Evolutionary conservation across 2,888 invertebrate genomes (phyloP).

Genomic region (Idaea dimidiata): DNA sequence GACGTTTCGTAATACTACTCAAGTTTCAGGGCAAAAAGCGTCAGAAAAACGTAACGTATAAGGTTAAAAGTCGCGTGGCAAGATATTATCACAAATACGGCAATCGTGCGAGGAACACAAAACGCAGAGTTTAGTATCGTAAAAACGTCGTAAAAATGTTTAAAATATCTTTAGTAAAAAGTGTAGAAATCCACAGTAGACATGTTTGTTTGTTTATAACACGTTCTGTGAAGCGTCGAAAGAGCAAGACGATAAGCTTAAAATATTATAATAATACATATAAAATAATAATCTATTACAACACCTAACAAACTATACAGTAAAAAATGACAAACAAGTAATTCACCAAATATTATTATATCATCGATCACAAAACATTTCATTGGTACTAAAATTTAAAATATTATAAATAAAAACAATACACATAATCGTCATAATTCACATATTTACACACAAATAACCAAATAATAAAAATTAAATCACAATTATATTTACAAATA

Average conservation of each 20-base stretch:
- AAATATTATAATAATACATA: slow-evolving; percentile 36
- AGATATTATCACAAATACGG: slow-evolving; percentile 74
- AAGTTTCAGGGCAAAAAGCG: slow-evolving; percentile 53
- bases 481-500: slow-evolving; percentile 73
- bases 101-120: slow-evolving; percentile 52
- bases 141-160: slow-evolving; percentile 34
- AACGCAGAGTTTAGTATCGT: slow-evolving; percentile 40
- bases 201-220: slow-evolving; percentile 31
- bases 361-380: slow-evolving; percentile 60
- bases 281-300: slow-evolving; percentile 55
- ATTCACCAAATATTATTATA: slow-evolving; percentile 53
- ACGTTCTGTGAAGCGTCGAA: slow-evolving; percentile 39
- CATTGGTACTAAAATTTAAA: slow-evolving; percentile 52
- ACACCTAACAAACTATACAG: slow-evolving; percentile 68
- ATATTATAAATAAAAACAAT: slow-evolving; percentile 58
- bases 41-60: slow-evolving; percentile 52
- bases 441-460: slow-evolving; percentile 72
- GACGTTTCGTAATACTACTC: slow-evolving; percentile 66
- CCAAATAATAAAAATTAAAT: slow-evolving; percentile 60
- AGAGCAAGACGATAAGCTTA: slow-evolving; percentile 46
- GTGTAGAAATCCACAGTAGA: slow-evolving; percentile 18
- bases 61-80: slow-evolving; percentile 58
- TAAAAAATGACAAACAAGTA: slow-evolving; percentile 68
- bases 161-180: slow-evolving; percentile 33
- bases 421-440: slow-evolving; percentile 53